Conservation (phyloP, 2,113 vertebrate species). For the Oxyruncus cristatus region DNA sequence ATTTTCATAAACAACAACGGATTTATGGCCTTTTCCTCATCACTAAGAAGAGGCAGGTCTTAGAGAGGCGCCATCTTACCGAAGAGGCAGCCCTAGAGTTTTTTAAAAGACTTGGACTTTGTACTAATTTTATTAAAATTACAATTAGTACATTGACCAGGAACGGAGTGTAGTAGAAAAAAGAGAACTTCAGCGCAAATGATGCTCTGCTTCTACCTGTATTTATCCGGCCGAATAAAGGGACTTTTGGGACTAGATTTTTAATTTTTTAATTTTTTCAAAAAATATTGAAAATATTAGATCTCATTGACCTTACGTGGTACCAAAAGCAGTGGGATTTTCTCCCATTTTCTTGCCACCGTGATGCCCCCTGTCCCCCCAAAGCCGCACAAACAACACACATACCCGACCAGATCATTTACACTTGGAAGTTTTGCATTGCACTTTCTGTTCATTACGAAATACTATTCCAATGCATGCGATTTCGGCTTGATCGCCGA, state of each 20-base stretch:
- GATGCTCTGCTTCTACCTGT: neutral
- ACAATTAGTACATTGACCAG: neutral
- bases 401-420: neutral
- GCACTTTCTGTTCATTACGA: neutral
- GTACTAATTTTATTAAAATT: conserved; percentile 66
- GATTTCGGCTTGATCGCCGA: neutral
- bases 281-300: neutral
- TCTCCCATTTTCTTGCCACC: neutral
- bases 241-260: neutral
- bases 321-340: neutral
- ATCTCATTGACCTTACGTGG: neutral
- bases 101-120: conserved; percentile 63
- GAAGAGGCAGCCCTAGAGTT: conserved; percentile 72
- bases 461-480: neutral
- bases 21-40: conserved; percentile 96
- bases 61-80: conserved; percentile 95
- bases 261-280: neutral
- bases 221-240: neutral
- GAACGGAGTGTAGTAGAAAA: neutral
- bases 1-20: conserved; percentile 99
- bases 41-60: conserved; percentile 88
- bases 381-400: neutral
- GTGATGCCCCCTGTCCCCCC: neutral
- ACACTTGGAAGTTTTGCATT: conserved; percentile 3
- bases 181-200: neutral